Evolutionary conservation across 2,797 vertebrate species (phyloP), one percentile per base, ranked within the genome.

Genomic region (Coregonus ussuriensis): DNA sequence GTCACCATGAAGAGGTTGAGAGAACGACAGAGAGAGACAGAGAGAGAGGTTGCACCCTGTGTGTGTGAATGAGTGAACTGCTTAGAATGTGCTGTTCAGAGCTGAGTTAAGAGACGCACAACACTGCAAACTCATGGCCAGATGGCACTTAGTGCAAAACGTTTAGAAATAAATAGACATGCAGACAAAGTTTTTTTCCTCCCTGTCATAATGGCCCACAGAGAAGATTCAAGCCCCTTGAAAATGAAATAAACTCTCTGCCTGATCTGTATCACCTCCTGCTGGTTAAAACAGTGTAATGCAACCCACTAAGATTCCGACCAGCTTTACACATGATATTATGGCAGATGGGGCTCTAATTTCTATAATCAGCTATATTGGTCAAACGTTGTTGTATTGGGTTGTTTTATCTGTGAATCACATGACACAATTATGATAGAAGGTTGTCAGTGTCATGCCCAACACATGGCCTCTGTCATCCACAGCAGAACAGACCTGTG

Each of bases 121-220:
- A 47, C 41, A 47, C 41, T 47, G 41, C 11, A 47, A 47, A 84
- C 79, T 63, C 81, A 83, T 87, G 14, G 31, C 59, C 81, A 88
- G 89, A 89, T 90, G 89, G 88, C 84, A 84, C 87, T 89, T 88
- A 0, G 78, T 65, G 75, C 78, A 81, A 47, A 47, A 47, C 41
- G 41, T 47, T 47, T 47, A 13, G 41, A 47, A 47, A 47, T 47
- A 47, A 13, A 47, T 62, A 70, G 15, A 79, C 25, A 53, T 6
- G 69, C 63, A 76, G 74, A 77, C 74, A 72, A 75, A 85, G 52
- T 80, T 71, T 52, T 67, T n/a, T 41, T 72, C 74, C 53, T 18
- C 53, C 21, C 76, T 71, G 71, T 74, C 68, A 21, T 65, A 66
- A 63, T 15, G 74, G 13, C 37, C 29, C 68, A 78, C 74, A 59